phyloP scores from a whole-genome alignment of 2,797 vertebrate species.

The Crotalus adamanteus region DNA sequence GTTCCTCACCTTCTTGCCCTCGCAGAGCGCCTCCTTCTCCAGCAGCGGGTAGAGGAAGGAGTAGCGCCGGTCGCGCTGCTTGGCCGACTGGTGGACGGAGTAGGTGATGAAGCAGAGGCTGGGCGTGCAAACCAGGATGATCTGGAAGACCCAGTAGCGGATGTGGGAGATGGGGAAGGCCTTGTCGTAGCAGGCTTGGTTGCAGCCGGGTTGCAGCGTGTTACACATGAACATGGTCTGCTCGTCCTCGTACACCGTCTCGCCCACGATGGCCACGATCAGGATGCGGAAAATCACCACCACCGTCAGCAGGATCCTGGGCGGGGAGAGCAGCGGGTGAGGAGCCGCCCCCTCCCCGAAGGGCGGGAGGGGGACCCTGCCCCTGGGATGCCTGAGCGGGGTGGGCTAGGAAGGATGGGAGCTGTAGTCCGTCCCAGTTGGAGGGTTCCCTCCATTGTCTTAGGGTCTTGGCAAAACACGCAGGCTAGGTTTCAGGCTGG shows the following conservation, averaged over 20 bases:
- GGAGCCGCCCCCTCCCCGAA: not conserved
- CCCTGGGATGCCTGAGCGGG: not conserved
- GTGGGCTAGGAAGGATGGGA: not conserved
- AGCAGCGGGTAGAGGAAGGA: slow-evolving; percentile 82
- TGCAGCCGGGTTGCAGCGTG: slow-evolving; percentile 90
- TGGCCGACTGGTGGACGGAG: slow-evolving; percentile 84
- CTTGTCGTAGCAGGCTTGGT: slow-evolving; percentile 90
- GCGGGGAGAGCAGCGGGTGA: rapidly evolving
- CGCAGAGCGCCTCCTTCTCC: slow-evolving; percentile 75
- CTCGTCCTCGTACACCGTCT: slow-evolving; percentile 90
- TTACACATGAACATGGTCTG: slow-evolving; percentile 92
- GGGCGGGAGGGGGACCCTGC: not conserved
- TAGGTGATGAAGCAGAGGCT: slow-evolving; percentile 90
- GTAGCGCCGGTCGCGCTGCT: slow-evolving; percentile 79
- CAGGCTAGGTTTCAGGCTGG: not conserved
- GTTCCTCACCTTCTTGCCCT: slow-evolving; percentile 74
- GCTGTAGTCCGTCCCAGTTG: not conserved
- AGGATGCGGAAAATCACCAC: slow-evolving; percentile 92
- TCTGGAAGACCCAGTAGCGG: slow-evolving; percentile 89
- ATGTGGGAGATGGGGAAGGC: slow-evolving; percentile 93
- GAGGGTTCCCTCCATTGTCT: not conserved
- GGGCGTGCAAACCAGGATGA: slow-evolving; percentile 85
- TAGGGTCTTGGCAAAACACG: not conserved
- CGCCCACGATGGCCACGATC: slow-evolving; percentile 88
- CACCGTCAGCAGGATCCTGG: slow-evolving; percentile 88